Evolutionary conservation across 2,113 vertebrate species (phyloP).

Genomic region (Neodontobutis hainanensis): DNA sequence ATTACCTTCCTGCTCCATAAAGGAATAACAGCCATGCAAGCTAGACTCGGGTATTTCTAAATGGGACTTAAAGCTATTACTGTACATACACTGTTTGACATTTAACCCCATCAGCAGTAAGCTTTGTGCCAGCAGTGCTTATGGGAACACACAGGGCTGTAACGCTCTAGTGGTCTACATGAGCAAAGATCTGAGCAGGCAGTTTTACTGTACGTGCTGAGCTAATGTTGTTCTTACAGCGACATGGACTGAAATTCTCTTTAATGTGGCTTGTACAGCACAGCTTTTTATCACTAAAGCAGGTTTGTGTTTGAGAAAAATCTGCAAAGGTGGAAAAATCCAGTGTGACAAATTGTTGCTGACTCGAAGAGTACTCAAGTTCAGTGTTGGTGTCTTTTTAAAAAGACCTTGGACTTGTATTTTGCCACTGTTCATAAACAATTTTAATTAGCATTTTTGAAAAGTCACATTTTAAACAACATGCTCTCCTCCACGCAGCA

Average conservation of each 20-base stretch:
- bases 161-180: constrained; percentile 30
- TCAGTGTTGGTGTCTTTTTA: too few relatives aligned
- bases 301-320: background rate
- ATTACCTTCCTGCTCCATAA: constrained; percentile 6
- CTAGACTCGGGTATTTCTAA: constrained; percentile 33
- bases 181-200: constrained; percentile 35
- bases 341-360: too few relatives aligned
- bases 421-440: too few relatives aligned
- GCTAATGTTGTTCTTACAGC: constrained; percentile 36
- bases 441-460: too few relatives aligned
- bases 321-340: constrained; percentile 6
- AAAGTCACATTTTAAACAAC: too few relatives aligned
- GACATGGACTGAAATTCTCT: constrained; percentile 33
- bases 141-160: constrained; percentile 39
- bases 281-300: constrained; percentile 24
- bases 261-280: constrained; percentile 28
- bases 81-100: constrained; percentile 4
- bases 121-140: constrained; percentile 24
- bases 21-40: constrained; percentile 31
- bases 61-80: constrained; percentile 26
- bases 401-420: too few relatives aligned
- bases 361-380: too few relatives aligned
- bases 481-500: too few relatives aligned
- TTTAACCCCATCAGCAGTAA: constrained; percentile 40
- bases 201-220: constrained; percentile 41